Evolutionary conservation across 1,140 invertebrate genomes (phyloP).

Genomic region (Delia radicum): DNA sequence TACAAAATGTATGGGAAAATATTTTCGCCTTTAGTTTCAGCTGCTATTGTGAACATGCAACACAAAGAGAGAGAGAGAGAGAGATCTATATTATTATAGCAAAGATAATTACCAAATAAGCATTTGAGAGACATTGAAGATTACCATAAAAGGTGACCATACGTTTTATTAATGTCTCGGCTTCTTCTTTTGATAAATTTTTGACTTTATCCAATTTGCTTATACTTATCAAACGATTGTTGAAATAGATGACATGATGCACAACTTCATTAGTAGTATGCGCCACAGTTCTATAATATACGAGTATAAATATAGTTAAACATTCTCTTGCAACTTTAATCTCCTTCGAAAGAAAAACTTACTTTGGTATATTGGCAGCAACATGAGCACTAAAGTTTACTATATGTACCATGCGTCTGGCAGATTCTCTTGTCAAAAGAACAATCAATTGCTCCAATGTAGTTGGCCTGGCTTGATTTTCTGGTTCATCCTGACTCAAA

Average conservation of each 20-base stretch:
- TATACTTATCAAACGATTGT: slow-evolving; percentile 48
- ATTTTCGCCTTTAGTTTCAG: no score
- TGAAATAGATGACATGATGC: slow-evolving; percentile 47
- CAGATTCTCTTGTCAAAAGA: slow-evolving; percentile 70
- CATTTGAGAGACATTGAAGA: slow-evolving; percentile 43
- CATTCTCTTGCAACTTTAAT: neutral
- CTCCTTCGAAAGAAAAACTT: neutral
- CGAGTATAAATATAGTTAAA: neutral
- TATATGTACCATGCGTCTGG: slow-evolving; percentile 72
- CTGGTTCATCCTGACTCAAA: slow-evolving; percentile 74
- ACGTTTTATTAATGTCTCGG: slow-evolving; percentile 47
- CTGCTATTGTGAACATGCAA: no score
- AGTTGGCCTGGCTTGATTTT: slow-evolving; percentile 76
- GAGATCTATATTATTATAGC: no score
- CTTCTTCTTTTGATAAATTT: slow-evolving; percentile 48
- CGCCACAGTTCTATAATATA: slow-evolving; percentile 37
- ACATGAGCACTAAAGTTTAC: slow-evolving; percentile 66
- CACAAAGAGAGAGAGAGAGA: no score
- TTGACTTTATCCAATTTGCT: slow-evolving; percentile 48
- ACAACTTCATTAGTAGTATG: slow-evolving; percentile 49
- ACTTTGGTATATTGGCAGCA: slow-evolving; percentile 63
- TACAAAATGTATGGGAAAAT: no score
- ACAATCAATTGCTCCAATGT: slow-evolving; percentile 75
- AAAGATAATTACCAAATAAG: slow-evolving; percentile 41
- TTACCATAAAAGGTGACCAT: slow-evolving; percentile 44